A percentile compares a stretch with the other conserved stretches of the same genome.
Evolutionary conservation across 2,113 vertebrate species (phyloP).

Genomic region (Seriola aureovittata): DNA sequence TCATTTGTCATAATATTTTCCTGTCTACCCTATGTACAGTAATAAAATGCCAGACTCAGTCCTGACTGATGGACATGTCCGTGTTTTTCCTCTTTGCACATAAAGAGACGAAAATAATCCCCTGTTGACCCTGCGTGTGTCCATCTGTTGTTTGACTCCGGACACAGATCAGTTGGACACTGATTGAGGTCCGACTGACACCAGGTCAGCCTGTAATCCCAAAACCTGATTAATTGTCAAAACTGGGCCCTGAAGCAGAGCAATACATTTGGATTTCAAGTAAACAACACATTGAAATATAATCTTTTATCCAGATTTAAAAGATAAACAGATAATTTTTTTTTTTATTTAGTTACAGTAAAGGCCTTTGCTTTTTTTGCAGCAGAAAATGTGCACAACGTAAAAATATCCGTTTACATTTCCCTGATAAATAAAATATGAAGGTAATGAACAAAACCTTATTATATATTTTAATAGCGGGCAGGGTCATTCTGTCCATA

Average conservation of each 20-base stretch:
- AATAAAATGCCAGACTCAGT: not conserved
- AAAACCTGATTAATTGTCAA: conserved; percentile 58
- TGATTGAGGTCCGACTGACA: conserved; percentile 59
- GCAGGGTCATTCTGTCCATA: conserved; percentile 21
- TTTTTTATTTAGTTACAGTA: not conserved
- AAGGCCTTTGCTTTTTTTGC: not conserved
- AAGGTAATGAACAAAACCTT: not conserved
- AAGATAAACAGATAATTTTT: too few relatives aligned
- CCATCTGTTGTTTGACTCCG: conserved; percentile 77
- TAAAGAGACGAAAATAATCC: conserved; percentile 64
- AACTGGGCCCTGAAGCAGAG: conserved; percentile 16
- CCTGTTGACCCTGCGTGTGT: conserved; percentile 60
- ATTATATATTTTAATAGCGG: conserved; percentile 35
- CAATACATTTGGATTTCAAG: not conserved
- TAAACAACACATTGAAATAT: not conserved
- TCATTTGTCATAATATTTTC: not conserved
- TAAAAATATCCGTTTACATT: conserved; percentile 14
- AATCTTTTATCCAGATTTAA: not conserved
- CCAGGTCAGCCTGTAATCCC: conserved; percentile 56
- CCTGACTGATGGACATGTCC: not conserved
- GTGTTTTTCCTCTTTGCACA: conserved; percentile 21
- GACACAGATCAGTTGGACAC: conserved; percentile 64
- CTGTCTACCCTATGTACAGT: not conserved
- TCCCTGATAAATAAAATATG: conserved; percentile 29
- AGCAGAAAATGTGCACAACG: not conserved